A percentile compares a stretch with the other conserved stretches of the same genome.
Conservation (phyloP, 1,140 invertebrate species). For the Rhagoletis zephyria region DNA sequence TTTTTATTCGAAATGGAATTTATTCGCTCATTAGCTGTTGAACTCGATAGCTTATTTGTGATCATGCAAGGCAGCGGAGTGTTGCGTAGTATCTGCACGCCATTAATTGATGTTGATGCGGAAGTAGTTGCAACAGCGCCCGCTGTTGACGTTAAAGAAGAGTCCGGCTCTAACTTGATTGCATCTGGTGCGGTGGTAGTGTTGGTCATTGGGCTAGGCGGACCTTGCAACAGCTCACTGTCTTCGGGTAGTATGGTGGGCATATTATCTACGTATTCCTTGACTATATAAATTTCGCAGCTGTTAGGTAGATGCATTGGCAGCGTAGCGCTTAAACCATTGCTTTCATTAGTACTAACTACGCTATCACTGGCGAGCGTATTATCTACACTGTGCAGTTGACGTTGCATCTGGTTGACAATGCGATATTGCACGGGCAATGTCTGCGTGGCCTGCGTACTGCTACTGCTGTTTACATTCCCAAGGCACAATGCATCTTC, state of each 20-base stretch:
- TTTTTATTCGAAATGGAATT: background rate
- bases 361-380: background rate
- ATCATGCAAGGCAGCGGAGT: background rate
- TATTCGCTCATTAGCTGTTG: background rate
- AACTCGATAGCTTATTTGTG: background rate
- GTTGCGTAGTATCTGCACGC: background rate
- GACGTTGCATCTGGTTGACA: conserved; percentile 49
- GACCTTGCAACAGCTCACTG: conserved; percentile 11
- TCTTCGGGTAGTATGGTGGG: conserved; percentile 6
- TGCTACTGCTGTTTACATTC: conserved; percentile 1
- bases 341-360: background rate
- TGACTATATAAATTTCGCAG: conserved; percentile 71
- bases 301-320: conserved; percentile 67
- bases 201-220: conserved; percentile 1
- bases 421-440: conserved; percentile 56
- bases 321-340: conserved; percentile 6
- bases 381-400: conserved; percentile 4
- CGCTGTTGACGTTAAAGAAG: background rate
- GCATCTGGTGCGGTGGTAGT: background rate
- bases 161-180: conserved; percentile 53
- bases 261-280: conserved; percentile 60
- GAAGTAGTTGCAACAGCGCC: background rate
- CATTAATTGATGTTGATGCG: conserved; percentile 2
- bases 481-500: conserved; percentile 32
- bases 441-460: conserved; percentile 41